phyloP scores from a whole-genome alignment of 2,113 vertebrate genomes.

The Pelvicachromis taeniatus region DNA sequence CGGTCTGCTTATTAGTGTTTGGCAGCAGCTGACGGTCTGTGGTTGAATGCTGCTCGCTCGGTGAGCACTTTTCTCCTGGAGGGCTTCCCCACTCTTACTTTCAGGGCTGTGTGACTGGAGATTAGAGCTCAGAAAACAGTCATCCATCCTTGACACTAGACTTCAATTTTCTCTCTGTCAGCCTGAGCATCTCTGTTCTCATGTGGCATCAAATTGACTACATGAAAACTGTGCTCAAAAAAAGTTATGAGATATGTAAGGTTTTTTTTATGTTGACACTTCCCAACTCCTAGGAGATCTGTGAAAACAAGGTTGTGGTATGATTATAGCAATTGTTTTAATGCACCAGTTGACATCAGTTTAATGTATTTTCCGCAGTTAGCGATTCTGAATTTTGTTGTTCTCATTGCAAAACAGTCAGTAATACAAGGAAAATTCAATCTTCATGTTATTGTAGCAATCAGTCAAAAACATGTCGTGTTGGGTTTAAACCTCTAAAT shows the following conservation, averaged over 20 bases:
- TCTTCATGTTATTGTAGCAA: not conserved
- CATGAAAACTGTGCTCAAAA: not conserved
- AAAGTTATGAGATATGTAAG: not conserved
- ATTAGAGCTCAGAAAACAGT: constrained; percentile 2
- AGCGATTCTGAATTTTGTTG: not conserved
- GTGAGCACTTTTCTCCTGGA: constrained; percentile 44
- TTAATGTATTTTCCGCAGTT: not conserved
- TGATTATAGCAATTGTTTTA: not conserved
- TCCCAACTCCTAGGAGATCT: not conserved
- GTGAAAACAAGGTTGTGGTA: not conserved
- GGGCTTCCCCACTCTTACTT: constrained; percentile 13
- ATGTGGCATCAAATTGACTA: not conserved
- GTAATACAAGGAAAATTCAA: not conserved
- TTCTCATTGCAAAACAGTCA: not conserved
- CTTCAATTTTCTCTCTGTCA: not conserved
- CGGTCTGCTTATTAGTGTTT: constrained; percentile 18
- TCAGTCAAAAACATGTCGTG: not conserved
- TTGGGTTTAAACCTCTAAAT: not conserved
- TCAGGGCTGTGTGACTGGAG: constrained; percentile 19
- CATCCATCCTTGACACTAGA: not conserved
- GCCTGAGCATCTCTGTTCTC: not conserved
- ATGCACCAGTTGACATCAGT: not conserved
- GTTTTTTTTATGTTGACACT: not conserved
- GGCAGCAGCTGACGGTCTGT: constrained; percentile 20
- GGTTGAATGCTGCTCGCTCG: not conserved